These are phyloP conservation scores for Carpatolechia fugitivella DNA, from an alignment of 2,888 invertebrate species.

Conservation along the genomic window DNA sequence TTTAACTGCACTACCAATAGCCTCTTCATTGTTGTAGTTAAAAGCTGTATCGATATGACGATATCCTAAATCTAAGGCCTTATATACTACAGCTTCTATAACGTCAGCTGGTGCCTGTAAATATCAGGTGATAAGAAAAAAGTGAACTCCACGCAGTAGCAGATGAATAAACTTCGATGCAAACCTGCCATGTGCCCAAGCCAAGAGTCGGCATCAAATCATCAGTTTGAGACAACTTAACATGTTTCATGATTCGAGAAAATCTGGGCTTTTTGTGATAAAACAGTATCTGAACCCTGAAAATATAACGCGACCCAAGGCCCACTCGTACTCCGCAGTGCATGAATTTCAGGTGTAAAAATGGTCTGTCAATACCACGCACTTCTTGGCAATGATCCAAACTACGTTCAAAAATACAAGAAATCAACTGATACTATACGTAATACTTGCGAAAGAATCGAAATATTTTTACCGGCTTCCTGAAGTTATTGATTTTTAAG, in stretches of 20 bases:
- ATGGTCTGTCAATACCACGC: constrained; percentile 32
- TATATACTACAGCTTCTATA: constrained; percentile 80
- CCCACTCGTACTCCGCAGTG: constrained; percentile 33
- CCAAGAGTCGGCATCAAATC: constrained; percentile 85
- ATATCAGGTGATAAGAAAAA: not conserved
- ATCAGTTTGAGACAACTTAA: constrained; percentile 64
- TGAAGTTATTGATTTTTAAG: constrained; percentile 20
- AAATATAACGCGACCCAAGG: constrained; percentile 26
- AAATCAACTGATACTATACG: constrained; percentile 3
- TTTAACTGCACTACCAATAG: constrained; percentile 84
- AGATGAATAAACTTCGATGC: not conserved
- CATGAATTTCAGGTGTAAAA: constrained; percentile 42
- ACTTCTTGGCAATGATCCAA: constrained; percentile 52
- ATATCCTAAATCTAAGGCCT: constrained; percentile 85
- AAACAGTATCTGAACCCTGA: constrained; percentile 29
- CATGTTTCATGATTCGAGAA: constrained; percentile 61
- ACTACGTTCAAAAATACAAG: constrained; percentile 17
- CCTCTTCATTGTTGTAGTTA: constrained; percentile 88
- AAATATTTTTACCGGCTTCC: not conserved
- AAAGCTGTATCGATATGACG: constrained; percentile 89
- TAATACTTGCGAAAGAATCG: not conserved
- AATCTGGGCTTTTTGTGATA: constrained; percentile 33
- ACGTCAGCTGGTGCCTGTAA: constrained; percentile 81
- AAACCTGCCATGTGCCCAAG: constrained; percentile 86
- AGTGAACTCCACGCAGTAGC: not conserved